A percentile compares a stretch with the other conserved stretches of the same genome.
Conservation (phyloP, 2,797 vertebrate species). For the Borostomias antarcticus region DNA sequence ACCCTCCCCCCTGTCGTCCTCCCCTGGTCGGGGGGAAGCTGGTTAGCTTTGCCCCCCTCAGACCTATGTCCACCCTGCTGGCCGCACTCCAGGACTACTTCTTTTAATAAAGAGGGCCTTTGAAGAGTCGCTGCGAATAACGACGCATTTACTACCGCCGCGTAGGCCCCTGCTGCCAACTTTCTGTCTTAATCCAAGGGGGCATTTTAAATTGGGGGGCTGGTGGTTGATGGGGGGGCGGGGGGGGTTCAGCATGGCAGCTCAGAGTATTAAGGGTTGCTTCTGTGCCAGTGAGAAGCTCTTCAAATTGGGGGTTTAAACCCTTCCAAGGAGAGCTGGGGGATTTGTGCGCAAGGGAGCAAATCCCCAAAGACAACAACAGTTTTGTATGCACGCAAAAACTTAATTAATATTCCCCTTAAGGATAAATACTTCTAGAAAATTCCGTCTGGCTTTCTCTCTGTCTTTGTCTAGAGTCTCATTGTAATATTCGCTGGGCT, state of each 20-base stretch:
- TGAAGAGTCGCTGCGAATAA: constrained; percentile 57
- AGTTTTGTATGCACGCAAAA: constrained; percentile 44
- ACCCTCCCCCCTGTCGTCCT: background rate
- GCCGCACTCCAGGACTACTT: constrained; percentile 42
- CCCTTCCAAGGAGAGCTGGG: constrained; percentile 39
- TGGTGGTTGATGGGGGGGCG: constrained; percentile 18
- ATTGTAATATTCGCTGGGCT: constrained; percentile 23
- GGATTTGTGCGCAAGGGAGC: constrained; percentile 28
- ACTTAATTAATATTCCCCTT: constrained; percentile 54
- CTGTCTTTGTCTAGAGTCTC: constrained; percentile 19
- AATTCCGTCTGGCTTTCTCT: constrained; percentile 18
- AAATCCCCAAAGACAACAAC: constrained; percentile 42
- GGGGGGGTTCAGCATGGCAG: constrained; percentile 28
- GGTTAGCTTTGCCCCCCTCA: background rate
- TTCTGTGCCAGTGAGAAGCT: constrained; percentile 47
- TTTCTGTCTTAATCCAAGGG: constrained; percentile 51
- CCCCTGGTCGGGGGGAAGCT: background rate
- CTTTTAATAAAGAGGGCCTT: constrained; percentile 53
- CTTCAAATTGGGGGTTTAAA: constrained; percentile 51
- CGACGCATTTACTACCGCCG: constrained; percentile 47
- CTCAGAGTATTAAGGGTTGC: constrained; percentile 39
- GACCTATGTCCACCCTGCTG: constrained; percentile 22
- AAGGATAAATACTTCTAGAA: constrained; percentile 43
- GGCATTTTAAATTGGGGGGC: constrained; percentile 44
- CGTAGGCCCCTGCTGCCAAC: constrained; percentile 45